Conservation (phyloP, 2,797 vertebrate genomes). For the Pangasius djambal region DNA sequence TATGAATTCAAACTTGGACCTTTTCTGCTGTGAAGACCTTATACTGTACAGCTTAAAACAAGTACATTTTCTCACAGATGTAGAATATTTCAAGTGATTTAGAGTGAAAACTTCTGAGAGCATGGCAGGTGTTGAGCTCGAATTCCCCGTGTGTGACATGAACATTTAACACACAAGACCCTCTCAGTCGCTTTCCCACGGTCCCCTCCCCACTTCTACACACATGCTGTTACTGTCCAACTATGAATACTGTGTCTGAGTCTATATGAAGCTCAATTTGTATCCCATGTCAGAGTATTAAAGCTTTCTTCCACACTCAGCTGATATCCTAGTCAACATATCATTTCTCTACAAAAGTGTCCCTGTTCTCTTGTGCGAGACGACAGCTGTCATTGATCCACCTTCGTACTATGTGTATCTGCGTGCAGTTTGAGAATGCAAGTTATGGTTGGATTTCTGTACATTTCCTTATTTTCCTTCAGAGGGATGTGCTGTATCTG, state of each 20-base stretch:
- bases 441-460: background rate
- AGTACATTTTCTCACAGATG: background rate
- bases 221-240: constrained; percentile 33
- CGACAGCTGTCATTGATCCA: background rate
- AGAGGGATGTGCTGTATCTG: constrained; percentile 8
- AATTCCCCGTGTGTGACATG: constrained; percentile 43
- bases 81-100: constrained; percentile 29
- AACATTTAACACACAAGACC: constrained; percentile 26
- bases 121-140: constrained; percentile 54
- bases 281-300: background rate
- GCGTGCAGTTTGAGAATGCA: background rate
- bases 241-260: background rate
- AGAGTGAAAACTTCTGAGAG: background rate
- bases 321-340: background rate
- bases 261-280: background rate
- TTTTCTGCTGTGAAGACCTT: background rate
- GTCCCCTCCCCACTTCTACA: background rate
- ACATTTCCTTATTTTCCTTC: background rate
- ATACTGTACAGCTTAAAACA: background rate
- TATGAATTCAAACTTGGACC: background rate
- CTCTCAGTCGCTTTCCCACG: constrained; percentile 32
- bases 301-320: background rate
- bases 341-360: background rate
- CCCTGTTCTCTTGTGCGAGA: background rate
- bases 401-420: background rate